A percentile compares a stretch with the other conserved stretches of the same genome.
Conservation (phyloP, 2,113 vertebrate species). For the Tretioscincus oriximinensis region DNA sequence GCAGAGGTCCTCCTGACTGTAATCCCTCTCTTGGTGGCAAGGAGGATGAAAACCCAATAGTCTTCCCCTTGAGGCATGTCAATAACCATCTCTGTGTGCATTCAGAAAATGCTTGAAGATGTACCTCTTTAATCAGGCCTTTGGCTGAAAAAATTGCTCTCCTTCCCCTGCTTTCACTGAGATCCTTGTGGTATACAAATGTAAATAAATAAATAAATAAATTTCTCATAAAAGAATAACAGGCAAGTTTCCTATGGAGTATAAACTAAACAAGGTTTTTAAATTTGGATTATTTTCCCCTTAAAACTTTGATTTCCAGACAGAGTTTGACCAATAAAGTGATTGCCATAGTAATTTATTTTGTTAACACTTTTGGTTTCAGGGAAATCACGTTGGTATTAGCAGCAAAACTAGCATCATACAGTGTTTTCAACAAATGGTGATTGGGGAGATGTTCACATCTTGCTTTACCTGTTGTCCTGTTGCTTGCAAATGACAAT, state of each 20-base stretch:
- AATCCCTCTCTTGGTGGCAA: too few species aligned
- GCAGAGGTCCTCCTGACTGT: too few species aligned
- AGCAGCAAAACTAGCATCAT: not conserved
- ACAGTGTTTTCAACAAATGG: conserved; percentile 17
- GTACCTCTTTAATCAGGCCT: too few species aligned
- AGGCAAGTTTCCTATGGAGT: not conserved
- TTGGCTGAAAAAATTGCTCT: too few species aligned
- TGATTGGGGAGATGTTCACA: conserved; percentile 25
- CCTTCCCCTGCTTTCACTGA: too few species aligned
- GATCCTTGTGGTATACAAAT: too few species aligned
- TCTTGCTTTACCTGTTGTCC: conserved; percentile 39
- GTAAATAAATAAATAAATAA: too few species aligned
- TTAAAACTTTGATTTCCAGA: not conserved
- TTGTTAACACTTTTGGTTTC: conserved; percentile 46
- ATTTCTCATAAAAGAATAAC: not conserved
- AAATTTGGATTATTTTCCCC: not conserved
- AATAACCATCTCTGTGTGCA: too few species aligned
- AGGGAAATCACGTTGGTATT: not conserved
- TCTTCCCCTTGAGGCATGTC: too few species aligned
- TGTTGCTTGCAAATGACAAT: conserved; percentile 24
- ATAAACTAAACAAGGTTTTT: not conserved
- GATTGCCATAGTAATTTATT: conserved; percentile 57
- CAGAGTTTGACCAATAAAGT: conserved; percentile 29
- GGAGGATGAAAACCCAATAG: too few species aligned
- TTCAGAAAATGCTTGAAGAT: too few species aligned